phyloP scores from a whole-genome alignment of 2,797 vertebrate species.

The Tangara arthus region DNA sequence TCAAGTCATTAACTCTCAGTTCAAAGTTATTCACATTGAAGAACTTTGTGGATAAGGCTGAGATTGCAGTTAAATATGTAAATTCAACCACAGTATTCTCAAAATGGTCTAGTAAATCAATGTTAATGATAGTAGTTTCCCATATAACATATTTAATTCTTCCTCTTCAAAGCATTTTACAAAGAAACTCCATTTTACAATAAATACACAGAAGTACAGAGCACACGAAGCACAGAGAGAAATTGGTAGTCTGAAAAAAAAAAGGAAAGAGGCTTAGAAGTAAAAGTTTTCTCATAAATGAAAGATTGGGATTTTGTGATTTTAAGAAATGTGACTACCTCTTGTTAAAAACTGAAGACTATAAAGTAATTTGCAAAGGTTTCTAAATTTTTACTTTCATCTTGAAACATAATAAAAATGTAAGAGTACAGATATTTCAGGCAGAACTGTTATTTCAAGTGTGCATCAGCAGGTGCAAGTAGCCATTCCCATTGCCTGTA shows the following conservation, averaged over 20 bases:
- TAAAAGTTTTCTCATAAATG: not conserved
- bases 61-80: slow-evolving; percentile 52
- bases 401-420: not conserved
- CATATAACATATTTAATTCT: slow-evolving; percentile 20
- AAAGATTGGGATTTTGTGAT: not conserved
- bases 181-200: slow-evolving; percentile 23
- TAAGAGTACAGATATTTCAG: not conserved
- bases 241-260: not conserved
- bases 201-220: slow-evolving; percentile 5
- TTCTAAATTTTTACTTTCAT: not conserved
- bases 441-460: not conserved
- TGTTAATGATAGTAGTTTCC: slow-evolving; percentile 29
- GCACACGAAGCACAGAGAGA: not conserved
- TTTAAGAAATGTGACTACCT: not conserved
- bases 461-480: not conserved
- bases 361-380: not conserved
- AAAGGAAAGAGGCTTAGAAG: not conserved
- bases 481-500: not conserved
- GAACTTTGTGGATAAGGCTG: slow-evolving; percentile 49
- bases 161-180: slow-evolving; percentile 45
- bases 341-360: not conserved
- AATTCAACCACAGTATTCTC: slow-evolving; percentile 39
- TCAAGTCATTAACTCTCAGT: slow-evolving; percentile 22
- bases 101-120: slow-evolving; percentile 42
- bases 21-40: slow-evolving; percentile 44